Evolutionary conservation across 2,113 vertebrate genomes (phyloP).

Genomic region (Nothocercus julius): DNA sequence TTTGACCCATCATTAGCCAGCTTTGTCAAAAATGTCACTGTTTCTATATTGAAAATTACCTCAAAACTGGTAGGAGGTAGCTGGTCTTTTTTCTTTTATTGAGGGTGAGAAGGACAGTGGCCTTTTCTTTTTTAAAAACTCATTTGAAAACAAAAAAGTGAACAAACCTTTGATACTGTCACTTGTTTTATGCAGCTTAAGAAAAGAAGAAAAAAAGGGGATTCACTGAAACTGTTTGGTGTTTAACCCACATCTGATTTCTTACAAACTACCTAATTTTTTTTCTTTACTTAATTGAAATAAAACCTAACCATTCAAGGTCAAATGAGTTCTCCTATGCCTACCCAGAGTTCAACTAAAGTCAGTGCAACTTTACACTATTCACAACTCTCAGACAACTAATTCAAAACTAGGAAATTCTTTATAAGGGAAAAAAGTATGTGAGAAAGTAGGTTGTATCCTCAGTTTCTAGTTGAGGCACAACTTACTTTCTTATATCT

Average conservation of each 20-base stretch:
- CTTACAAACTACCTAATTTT: background rate
- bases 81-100: too few relatives aligned
- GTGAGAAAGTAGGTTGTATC: background rate
- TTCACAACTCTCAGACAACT: background rate
- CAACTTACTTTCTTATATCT: background rate
- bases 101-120: background rate
- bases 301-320: background rate
- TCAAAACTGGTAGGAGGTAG: too few relatives aligned
- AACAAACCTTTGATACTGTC: background rate
- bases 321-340: background rate
- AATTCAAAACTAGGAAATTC: background rate
- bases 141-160: too few relatives aligned
- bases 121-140: background rate
- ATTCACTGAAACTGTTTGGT: background rate
- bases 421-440: background rate
- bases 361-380: background rate
- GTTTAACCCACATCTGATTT: fast-evolving
- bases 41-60: background rate
- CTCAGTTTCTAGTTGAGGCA: background rate
- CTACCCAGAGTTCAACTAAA: background rate
- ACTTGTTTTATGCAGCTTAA: background rate
- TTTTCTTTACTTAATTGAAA: background rate
- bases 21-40: background rate
- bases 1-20: background rate
- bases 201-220: background rate